Evolutionary conservation across 2,888 invertebrate species (phyloP).

Genomic region (Gryllus longicercus): DNA sequence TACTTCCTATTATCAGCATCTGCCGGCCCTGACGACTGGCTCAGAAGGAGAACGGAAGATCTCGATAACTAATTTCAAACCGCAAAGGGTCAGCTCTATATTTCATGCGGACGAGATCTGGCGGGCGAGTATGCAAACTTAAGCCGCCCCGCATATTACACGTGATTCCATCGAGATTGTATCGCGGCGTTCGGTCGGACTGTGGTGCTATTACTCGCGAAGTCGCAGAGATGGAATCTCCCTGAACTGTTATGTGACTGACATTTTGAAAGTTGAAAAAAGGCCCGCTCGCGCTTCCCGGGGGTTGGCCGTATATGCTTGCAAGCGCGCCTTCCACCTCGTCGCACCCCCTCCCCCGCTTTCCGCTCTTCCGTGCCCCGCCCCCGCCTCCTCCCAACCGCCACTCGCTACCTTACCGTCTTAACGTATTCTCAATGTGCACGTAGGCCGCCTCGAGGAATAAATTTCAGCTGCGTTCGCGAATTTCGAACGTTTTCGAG

Average conservation of each 20-base stretch:
- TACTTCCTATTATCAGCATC: conserved; percentile 20
- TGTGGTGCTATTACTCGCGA: conserved; percentile 10
- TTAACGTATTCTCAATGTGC: too few relatives aligned
- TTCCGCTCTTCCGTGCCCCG: too few relatives aligned
- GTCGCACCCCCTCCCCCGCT: not conserved
- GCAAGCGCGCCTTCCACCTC: not conserved
- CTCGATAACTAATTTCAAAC: conserved; percentile 7
- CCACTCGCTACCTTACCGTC: too few relatives aligned
- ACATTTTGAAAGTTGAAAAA: conserved; percentile 17
- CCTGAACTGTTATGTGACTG: not conserved
- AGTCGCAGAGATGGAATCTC: not conserved
- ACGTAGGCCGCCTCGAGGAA: too few relatives aligned
- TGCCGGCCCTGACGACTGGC: conserved; percentile 18
- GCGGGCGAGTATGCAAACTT: conserved; percentile 1
- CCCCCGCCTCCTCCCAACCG: too few relatives aligned
- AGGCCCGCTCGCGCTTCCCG: not conserved
- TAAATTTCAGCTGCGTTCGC: too few relatives aligned
- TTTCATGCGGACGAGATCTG: conserved; percentile 1
- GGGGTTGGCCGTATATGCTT: not conserved
- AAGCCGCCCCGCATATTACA: conserved; percentile 17
- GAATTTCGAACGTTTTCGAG: too few relatives aligned
- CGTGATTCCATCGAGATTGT: not conserved
- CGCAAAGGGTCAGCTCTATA: not conserved
- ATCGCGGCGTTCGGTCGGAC: not conserved
- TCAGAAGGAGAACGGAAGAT: conserved; percentile 2